These are phyloP conservation scores for Chaenocephalus aceratus DNA, from an alignment of 2,113 vertebrate species.

Conservation along the genomic window DNA sequence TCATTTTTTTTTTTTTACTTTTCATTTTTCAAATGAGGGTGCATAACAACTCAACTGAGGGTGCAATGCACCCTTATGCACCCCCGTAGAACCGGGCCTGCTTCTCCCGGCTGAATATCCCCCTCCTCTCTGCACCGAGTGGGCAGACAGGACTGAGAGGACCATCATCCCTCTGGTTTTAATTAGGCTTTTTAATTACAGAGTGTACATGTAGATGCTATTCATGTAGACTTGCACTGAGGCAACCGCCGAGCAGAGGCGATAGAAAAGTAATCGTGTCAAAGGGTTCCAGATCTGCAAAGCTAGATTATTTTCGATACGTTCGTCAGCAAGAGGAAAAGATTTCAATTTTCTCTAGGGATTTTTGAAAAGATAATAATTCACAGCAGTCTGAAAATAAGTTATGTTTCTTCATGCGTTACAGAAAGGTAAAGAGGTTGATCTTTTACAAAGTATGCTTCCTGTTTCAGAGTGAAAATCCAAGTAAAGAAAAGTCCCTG, in stretches of 20 bases:
- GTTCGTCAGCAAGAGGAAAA: too few relatives aligned
- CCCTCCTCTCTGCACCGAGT: conserved; percentile 11
- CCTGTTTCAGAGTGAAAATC: not conserved
- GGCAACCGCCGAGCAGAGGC: conserved; percentile 41
- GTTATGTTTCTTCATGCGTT: not conserved
- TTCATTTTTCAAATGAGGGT: too few relatives aligned
- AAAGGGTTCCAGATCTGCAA: not conserved
- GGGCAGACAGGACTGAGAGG: conserved; percentile 41
- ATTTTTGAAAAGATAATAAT: not conserved
- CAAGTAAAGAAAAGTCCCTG: not conserved
- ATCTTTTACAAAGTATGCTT: not conserved
- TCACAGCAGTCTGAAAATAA: not conserved
- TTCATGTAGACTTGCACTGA: conserved; percentile 32
- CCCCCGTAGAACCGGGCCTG: too few relatives aligned
- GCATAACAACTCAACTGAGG: too few relatives aligned
- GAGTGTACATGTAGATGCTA: conserved; percentile 34
- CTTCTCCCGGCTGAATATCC: not conserved
- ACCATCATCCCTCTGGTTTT: conserved; percentile 58
- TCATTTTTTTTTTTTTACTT: too few relatives aligned
- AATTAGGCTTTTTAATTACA: conserved; percentile 74
- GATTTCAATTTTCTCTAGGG: too few relatives aligned
- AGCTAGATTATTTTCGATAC: not conserved
- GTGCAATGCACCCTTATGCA: too few relatives aligned
- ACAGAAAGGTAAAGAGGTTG: not conserved
- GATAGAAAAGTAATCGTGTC: conserved; percentile 3